Base-by-base conservation (phyloP, 2,797 vertebrate species). In the Phalloptychus januarius region DNA sequence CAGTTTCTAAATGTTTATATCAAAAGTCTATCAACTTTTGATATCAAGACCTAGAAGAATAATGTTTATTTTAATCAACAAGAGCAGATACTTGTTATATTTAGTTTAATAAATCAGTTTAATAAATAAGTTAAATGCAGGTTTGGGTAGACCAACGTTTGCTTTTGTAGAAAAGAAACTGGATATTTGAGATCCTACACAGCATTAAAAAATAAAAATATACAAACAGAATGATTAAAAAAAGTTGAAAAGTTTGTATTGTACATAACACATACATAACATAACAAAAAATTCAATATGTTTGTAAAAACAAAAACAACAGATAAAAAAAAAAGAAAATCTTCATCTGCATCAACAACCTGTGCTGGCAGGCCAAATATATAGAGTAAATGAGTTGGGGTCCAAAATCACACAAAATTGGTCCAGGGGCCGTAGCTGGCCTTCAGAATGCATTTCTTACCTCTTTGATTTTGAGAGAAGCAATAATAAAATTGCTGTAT, bases 401-500 rank as follows among this genome's bases (percentile, higher is more conserved):
- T 67, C 52, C 52, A 54, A 12, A 11, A 20, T 1, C 4, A 67
- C 38, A 12, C 18, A 65, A 25, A 65, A 65, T 38, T 36, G 12
- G 5, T 20, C 31, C 28, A 6, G 31, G 6, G 58, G 31, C 31
- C 16, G 3, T 1, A 38, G 20, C 16, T 38, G 18, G 33, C 33
- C 18, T 18, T 36, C 1, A 11, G 61, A 15, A 65, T 12, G 36
- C 20, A 40, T 11, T 40, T 23, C 25, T 10, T 0, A 67, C 10
- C 12, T 7, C 16, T 63, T 63, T 13, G 13, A 31, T 31, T 36
- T 72, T 33, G 1, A 36, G 15, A 15, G 13, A 54, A 23, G n/a
- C 1, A 33, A 31, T 48, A 48, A 12, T 18, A 67, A 33, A 81
- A 76, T 42, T 76, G 58, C 7, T 77, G 67, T 72, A 2, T 38